Base-by-base conservation (phyloP, 2,888 invertebrate genomes). In the Leucozona laternaria region DNA sequence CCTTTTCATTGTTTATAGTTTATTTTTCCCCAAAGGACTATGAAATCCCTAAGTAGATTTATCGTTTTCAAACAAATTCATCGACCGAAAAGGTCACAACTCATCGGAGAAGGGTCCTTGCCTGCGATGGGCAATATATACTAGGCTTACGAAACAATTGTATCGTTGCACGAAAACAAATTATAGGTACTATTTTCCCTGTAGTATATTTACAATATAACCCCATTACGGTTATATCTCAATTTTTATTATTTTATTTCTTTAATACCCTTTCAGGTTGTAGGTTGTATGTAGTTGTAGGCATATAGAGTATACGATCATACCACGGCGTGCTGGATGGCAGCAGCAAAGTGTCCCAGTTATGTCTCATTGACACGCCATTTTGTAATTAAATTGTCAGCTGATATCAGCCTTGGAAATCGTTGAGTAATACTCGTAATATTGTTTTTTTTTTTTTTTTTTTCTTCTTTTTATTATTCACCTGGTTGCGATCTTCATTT, bases 351-450 rank as follows among this genome's bases (percentile, higher is more conserved):
- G 75, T 62, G 73, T 73, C 78, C 70, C 70, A 25, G 66, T 58
- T 78, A 82, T 82, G 72, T 68, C 66, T 66, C 82, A 31, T 66
- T 82, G 82, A 53, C 82, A 83, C 83, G 83, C 83, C 55, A 83
- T 83, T 70, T 70, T 53, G 73, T 79, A 83, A 83, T 83, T 83
- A 83, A 83, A 83, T 83, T 83, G 83, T 83, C 83, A 79, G 62
- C 78, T 64, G 68, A 78, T 83, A 83, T 70, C 55, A 73, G 34
- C 60, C 34, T 55, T 73, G 57, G 62, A 70, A 72, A 68, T 60
- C 68, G 50, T 75, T 55, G 53, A 68, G 53, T 68, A 68, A 79
- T 79, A n/a, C n/a, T n/a, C n/a, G n/a, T n/a, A 79, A 17, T 40
- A 62, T 25, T 43, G 31, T 48, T 31, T 48, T 40, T 43, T 7